Evolutionary conservation across 2,113 vertebrate species (phyloP).

Genomic region (Sardina pilchardus): DNA sequence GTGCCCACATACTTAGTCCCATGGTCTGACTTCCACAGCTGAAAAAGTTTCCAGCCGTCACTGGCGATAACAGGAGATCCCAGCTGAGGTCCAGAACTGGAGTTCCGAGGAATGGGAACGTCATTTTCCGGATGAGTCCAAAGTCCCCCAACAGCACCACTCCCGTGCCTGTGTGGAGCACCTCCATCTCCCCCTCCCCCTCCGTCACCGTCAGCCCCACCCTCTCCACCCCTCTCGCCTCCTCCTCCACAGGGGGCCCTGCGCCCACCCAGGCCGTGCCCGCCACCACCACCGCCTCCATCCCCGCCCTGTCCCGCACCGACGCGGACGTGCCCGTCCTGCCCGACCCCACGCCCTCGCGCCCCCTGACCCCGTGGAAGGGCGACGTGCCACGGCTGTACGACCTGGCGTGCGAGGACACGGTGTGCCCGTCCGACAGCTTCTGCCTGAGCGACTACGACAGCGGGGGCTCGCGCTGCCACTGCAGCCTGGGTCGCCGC

Average conservation of each 20-base stretch:
- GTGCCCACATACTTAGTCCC: neutral
- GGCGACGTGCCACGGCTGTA: constrained; percentile 65
- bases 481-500: constrained; percentile 86
- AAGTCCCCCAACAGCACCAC: constrained; percentile 47
- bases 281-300: neutral
- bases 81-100: constrained; percentile 73
- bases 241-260: constrained; percentile 45
- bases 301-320: constrained; percentile 33
- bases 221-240: constrained; percentile 42
- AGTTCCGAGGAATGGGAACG: constrained; percentile 53
- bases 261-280: constrained; percentile 27
- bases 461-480: constrained; percentile 84
- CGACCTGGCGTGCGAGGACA: constrained; percentile 82
- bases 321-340: neutral
- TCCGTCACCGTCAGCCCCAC: constrained; percentile 4
- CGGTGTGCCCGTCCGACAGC: constrained; percentile 83
- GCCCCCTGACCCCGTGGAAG: constrained; percentile 47
- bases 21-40: constrained; percentile 65
- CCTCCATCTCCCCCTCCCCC: constrained; percentile 35
- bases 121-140: constrained; percentile 68
- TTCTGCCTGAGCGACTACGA: constrained; percentile 88
- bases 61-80: constrained; percentile 72
- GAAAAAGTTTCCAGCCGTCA: constrained; percentile 77
- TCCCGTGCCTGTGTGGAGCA: neutral
- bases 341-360: constrained; percentile 33